phyloP scores from a whole-genome alignment of 2,888 invertebrate species.

The Scotopteryx bipunctaria region DNA sequence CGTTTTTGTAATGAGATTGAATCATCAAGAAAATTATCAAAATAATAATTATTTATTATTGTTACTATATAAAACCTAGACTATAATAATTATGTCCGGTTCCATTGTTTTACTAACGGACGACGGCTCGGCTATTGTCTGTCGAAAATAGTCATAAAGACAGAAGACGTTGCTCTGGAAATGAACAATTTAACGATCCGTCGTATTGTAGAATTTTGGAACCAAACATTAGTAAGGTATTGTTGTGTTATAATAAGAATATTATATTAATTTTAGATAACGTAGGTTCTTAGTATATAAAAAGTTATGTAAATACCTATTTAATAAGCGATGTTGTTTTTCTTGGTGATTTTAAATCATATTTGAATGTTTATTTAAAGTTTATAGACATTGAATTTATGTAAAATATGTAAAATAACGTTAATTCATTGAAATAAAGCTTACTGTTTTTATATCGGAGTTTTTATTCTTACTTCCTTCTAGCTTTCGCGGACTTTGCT shows the following conservation, averaged over 20 bases:
- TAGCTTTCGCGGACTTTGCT: too few species aligned
- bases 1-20: slow-evolving; percentile 29
- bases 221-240: too few species aligned
- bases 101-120: too few species aligned
- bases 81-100: too few species aligned
- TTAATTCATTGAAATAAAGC: slow-evolving; percentile 52
- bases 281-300: background rate
- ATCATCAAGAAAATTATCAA: slow-evolving; percentile 28
- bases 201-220: too few species aligned
- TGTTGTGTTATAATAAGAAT: background rate
- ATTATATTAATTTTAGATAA: background rate
- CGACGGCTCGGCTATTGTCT: too few species aligned
- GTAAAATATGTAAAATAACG: slow-evolving; percentile 49
- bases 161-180: too few species aligned
- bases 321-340: slow-evolving; percentile 4
- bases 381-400: slow-evolving; percentile 39
- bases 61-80: background rate
- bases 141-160: too few species aligned
- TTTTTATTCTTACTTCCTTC: too few species aligned
- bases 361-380: slow-evolving; percentile 21
- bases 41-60: background rate
- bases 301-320: slow-evolving; percentile 11
- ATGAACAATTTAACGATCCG: too few species aligned
- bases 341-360: slow-evolving; percentile 23
- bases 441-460: slow-evolving; percentile 45